These are phyloP conservation scores for Danio albolineatus DNA, from an alignment of 2,797 vertebrate species.

Conservation along the genomic window DNA sequence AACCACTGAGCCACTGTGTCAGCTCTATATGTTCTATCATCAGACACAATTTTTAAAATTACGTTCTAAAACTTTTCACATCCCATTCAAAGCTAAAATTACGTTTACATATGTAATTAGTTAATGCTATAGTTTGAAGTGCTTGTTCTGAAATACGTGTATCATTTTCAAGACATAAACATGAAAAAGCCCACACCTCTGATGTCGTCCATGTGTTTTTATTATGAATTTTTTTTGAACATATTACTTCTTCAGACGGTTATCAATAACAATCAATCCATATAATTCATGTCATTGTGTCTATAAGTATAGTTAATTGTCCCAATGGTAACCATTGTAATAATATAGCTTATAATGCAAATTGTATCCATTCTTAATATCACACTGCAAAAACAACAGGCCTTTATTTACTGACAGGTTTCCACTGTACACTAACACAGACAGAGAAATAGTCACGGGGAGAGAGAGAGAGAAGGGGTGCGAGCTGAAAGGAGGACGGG, in stretches of 20 bases:
- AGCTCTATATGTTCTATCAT: no score
- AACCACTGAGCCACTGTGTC: no score
- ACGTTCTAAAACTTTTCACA: not conserved
- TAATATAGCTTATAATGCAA: constrained; percentile 82
- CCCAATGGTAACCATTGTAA: constrained; percentile 79
- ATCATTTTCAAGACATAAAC: not conserved
- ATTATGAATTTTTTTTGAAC: constrained; percentile 84
- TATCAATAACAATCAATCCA: constrained; percentile 80
- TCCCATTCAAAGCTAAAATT: not conserved
- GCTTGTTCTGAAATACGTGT: not conserved
- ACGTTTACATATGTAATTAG: not conserved
- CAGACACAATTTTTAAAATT: no score
- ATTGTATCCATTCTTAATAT: constrained; percentile 81
- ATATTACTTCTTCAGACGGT: constrained; percentile 75
- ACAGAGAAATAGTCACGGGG: constrained; percentile 82
- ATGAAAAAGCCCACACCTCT: constrained; percentile 44
- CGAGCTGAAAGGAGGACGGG: constrained; percentile 50
- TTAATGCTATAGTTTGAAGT: not conserved
- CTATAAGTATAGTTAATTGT: constrained; percentile 79
- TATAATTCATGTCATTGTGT: constrained; percentile 78
- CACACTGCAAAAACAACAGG: constrained; percentile 85
- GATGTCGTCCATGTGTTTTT: constrained; percentile 82
- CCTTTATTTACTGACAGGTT: constrained; percentile 83
- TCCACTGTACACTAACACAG: constrained; percentile 86
- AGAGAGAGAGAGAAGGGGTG: constrained; percentile 60